Evolutionary conservation across 2,888 invertebrate species (phyloP).

Genomic region (Drosophila mettleri): DNA sequence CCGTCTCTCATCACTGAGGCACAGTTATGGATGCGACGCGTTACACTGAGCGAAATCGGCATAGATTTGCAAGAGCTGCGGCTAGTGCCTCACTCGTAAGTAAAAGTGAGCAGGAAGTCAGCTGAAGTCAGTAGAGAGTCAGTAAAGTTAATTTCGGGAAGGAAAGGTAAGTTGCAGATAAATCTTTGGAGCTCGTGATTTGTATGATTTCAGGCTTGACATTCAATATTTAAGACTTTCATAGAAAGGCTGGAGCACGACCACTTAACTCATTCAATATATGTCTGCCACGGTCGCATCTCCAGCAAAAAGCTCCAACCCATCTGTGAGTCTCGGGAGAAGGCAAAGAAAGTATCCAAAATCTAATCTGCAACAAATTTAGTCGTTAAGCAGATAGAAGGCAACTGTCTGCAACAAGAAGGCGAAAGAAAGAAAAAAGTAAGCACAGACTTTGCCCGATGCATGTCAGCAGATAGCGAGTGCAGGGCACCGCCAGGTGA

Average conservation of each 20-base stretch:
- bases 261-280: neutral
- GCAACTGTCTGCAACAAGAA: constrained; percentile 1
- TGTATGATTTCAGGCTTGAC: no score
- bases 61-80: no score
- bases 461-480: neutral
- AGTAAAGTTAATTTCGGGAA: no score
- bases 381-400: constrained; percentile 20
- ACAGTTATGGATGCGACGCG: constrained; percentile 40
- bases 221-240: no score
- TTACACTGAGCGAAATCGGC: constrained; percentile 24
- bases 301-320: neutral
- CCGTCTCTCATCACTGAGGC: constrained; percentile 25
- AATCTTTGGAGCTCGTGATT: no score
- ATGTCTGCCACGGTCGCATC: neutral
- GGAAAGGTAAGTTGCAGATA: no score
- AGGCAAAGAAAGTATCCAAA: neutral
- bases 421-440: constrained; percentile 4
- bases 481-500: constrained; percentile 2
- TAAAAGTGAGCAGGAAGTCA: no score
- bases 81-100: no score
- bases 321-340: neutral
- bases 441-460: constrained; percentile 12
- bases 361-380: constrained; percentile 28
- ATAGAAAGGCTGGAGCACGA: neutral
- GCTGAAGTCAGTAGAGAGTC: no score